Base-by-base conservation (phyloP, 2,113 vertebrate genomes). In the Perognathus longimembris region DNA sequence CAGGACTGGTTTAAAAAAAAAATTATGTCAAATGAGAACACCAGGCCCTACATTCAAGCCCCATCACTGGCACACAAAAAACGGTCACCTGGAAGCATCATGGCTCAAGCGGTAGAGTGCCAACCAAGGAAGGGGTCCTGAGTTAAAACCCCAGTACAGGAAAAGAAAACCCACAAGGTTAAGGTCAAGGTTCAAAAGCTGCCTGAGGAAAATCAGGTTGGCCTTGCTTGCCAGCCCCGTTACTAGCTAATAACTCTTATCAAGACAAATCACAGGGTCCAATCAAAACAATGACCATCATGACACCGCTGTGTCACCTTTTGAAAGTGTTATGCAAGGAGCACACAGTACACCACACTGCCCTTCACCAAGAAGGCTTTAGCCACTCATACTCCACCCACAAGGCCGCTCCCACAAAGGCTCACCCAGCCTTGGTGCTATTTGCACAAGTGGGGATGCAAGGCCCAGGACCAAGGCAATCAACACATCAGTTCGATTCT, bases 391-490 rank as follows among this genome's bases (percentile, higher is more conserved):
- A 90, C 38, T 28, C 34, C 8, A 3, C 54, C 18, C 4, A 4
- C 38, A 93, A 93, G 83, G 94, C 64, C 90, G 59, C 32, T 32
- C 71, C 77, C 17, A 15, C 79, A 95, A 93, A 88, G 54, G 83
- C 75, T 59, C 81, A 45, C 50, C 12, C 6, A 10, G 61, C 61
- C 32, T 80, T 59, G 78, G 64, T 88, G 86, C 1, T 26, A 32
- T 0, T 2, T 75, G 42, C 17, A 71, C 61, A 6, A 38, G 74
- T 21, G 81, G 32, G 74, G 3, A n/a, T 28, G 64, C 28, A 32
- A 73, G 17, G 67, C 5, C 84, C 28, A 32, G 70, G 17, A 64
- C 5, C 84, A 45, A 6, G 88, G 82, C 71, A 84, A 50, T 26
- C 71, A 0, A 32, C 22, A 70, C 0, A 0, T 3, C n/a, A 10